Evolutionary conservation across 2,797 vertebrate genomes (phyloP).

Genomic region (Champsocephalus gunnari): DNA sequence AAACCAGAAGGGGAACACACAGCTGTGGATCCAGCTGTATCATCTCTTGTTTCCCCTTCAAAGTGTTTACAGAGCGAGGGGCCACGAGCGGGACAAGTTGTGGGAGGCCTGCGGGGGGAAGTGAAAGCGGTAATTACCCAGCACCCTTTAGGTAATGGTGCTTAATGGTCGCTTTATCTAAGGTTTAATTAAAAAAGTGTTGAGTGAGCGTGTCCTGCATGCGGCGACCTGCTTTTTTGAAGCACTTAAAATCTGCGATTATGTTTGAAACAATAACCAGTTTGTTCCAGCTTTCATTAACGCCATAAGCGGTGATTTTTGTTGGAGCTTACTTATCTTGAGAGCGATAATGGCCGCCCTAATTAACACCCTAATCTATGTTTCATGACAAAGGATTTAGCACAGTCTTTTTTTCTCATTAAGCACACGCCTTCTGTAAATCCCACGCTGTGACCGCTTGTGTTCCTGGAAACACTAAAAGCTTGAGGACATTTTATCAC

Average conservation of each 20-base stretch:
- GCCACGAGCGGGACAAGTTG: conserved; percentile 31
- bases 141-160: conserved; percentile 51
- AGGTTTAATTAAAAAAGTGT: conserved; percentile 60
- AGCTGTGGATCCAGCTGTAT: conserved; percentile 60
- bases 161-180: conserved; percentile 61
- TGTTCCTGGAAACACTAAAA: conserved; percentile 41
- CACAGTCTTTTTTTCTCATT: conserved; percentile 44
- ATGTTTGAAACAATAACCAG: conserved; percentile 50
- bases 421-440: conserved; percentile 53
- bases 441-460: conserved; percentile 51
- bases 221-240: conserved; percentile 42
- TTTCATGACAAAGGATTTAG: conserved; percentile 54
- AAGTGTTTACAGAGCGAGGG: conserved; percentile 62
- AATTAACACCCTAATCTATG: conserved; percentile 51
- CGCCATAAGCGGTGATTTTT: conserved; percentile 13
- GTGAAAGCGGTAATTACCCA: conserved; percentile 69
- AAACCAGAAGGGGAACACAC: conserved; percentile 33
- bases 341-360: conserved; percentile 34
- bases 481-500: conserved; percentile 36
- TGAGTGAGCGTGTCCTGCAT: conserved; percentile 48
- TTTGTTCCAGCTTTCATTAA: conserved; percentile 47
- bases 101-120: conserved; percentile 44
- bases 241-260: conserved; percentile 23
- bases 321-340: conserved; percentile 22
- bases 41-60: conserved; percentile 59